phyloP scores from a whole-genome alignment of 2,797 vertebrate species.

The Karalla daura region DNA sequence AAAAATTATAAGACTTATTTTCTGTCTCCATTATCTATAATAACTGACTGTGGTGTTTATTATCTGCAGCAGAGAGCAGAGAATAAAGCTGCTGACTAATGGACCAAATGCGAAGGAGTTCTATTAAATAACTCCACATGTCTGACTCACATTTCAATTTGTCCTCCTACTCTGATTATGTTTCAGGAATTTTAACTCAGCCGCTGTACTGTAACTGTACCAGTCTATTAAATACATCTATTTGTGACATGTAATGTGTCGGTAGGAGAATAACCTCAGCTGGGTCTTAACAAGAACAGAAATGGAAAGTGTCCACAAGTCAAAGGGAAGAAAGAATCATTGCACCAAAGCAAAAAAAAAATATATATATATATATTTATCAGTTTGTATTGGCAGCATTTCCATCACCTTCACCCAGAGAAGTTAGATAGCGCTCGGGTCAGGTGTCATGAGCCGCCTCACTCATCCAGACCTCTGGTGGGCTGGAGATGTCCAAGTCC shows the following conservation, averaged over 20 bases:
- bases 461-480: slow-evolving; percentile 45
- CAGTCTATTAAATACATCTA: not conserved
- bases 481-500: slow-evolving; percentile 25
- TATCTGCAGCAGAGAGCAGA: slow-evolving; percentile 2
- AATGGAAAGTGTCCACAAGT: not conserved
- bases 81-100: not conserved
- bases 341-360: slow-evolving; percentile 8
- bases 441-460: slow-evolving; percentile 55
- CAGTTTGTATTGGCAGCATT: slow-evolving; percentile 17
- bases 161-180: not conserved
- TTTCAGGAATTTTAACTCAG: not conserved
- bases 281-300: not conserved
- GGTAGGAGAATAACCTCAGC: not conserved
- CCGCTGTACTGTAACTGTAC: not conserved
- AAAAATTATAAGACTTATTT: not conserved
- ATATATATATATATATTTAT: too few relatives aligned
- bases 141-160: not conserved
- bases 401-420: slow-evolving; percentile 13
- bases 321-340: slow-evolving; percentile 2
- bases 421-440: slow-evolving; percentile 45
- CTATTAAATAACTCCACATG: not conserved
- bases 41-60: not conserved
- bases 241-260: not conserved
- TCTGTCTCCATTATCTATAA: not conserved
- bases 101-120: not conserved